These are phyloP conservation scores for Nymphalis c-album DNA, from an alignment of 2,888 invertebrate genomes.

Conservation along the genomic window DNA sequence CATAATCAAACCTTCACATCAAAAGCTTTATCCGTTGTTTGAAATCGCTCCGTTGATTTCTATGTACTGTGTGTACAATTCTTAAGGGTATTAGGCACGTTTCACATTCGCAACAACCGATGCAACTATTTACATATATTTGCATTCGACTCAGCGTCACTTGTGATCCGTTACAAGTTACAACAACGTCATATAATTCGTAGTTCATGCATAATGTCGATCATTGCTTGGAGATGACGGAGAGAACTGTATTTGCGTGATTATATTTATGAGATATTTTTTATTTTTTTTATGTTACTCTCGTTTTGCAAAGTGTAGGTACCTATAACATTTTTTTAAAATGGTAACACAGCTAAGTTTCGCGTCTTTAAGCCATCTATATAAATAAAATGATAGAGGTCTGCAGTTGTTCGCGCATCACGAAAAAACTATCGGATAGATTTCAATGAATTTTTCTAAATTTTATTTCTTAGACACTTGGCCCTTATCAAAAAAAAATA, in stretches of 20 bases:
- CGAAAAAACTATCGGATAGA: too few relatives aligned
- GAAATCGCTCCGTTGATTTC: background rate
- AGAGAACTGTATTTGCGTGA: background rate
- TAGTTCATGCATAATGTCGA: conserved; percentile 20
- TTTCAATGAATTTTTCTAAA: too few relatives aligned
- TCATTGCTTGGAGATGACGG: conserved; percentile 4
- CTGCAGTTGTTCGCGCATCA: too few relatives aligned
- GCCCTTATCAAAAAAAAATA: too few relatives aligned
- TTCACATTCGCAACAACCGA: conserved; percentile 27
- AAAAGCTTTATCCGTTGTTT: too few relatives aligned
- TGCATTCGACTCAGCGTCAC: conserved; percentile 33
- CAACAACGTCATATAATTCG: conserved; percentile 28
- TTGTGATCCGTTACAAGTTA: conserved; percentile 28
- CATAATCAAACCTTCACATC: too few relatives aligned
- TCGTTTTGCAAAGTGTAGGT: too few relatives aligned
- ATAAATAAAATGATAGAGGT: too few relatives aligned
- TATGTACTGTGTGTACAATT: background rate
- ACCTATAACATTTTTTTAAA: too few relatives aligned
- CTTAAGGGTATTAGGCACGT: conserved; percentile 24
- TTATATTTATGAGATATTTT: background rate
- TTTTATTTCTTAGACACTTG: too few relatives aligned
- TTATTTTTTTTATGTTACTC: background rate
- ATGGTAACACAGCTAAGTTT: too few relatives aligned
- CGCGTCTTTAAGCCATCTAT: too few relatives aligned
- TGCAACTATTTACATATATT: conserved; percentile 40